These are phyloP conservation scores for Crocuta crocuta DNA, from an alignment of 2,113 vertebrate genomes.

Conservation along the genomic window DNA sequence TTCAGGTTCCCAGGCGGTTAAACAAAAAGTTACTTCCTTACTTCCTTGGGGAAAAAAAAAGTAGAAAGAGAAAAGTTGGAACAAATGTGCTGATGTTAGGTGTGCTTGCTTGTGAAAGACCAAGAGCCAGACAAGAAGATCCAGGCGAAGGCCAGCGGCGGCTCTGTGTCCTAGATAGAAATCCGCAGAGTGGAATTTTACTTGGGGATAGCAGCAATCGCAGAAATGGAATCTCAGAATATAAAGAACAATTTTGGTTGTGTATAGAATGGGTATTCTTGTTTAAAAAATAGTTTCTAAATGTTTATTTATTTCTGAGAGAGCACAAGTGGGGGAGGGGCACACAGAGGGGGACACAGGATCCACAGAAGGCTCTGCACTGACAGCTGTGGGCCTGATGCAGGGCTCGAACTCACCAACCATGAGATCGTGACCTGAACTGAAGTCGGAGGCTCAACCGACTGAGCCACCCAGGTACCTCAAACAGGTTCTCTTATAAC, in stretches of 20 bases:
- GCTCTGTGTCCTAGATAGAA: neutral
- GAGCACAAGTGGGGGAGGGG: too few relatives aligned
- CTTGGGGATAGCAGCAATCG: neutral
- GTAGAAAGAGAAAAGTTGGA: neutral
- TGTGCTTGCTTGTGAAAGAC: conserved; percentile 46
- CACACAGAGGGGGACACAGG: too few relatives aligned
- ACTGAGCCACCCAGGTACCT: too few relatives aligned
- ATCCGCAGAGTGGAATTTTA: conserved; percentile 46
- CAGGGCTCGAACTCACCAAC: too few relatives aligned
- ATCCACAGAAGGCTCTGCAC: too few relatives aligned
- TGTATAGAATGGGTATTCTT: neutral
- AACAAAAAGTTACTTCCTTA: neutral
- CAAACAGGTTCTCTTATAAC: neutral
- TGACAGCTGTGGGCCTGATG: fast-evolving
- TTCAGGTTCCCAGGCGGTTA: neutral
- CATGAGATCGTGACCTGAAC: too few relatives aligned
- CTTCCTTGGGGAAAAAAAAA: neutral
- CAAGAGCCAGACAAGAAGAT: conserved; percentile 24
- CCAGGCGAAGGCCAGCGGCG: neutral
- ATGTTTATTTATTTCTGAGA: too few relatives aligned
- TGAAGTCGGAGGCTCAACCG: too few relatives aligned
- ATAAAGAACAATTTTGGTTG: neutral
- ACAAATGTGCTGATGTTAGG: conserved; percentile 59
- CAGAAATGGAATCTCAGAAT: neutral
- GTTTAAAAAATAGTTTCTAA: too few relatives aligned